Percentiles rank a stretch among this genome's conserved stretches.
Evolutionary conservation across 2,797 vertebrate genomes (phyloP).

Genomic region (Falco concolor): DNA sequence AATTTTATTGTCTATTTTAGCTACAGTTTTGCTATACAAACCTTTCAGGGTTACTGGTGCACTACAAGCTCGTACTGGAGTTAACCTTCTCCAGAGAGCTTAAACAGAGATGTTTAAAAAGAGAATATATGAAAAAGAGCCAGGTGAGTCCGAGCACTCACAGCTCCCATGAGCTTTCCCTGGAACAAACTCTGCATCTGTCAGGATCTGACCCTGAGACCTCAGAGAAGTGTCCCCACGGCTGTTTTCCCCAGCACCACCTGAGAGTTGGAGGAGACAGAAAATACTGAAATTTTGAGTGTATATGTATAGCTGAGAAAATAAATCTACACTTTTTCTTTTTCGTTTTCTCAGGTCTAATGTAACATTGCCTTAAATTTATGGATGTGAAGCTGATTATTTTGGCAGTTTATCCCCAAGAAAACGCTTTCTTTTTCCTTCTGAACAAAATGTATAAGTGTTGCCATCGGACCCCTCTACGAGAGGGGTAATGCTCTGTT

Average conservation of each 20-base stretch:
- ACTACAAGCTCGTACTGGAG: neutral
- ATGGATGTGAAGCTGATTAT: conserved; percentile 20
- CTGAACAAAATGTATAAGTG: neutral
- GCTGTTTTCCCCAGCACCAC: neutral
- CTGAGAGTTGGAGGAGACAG: neutral
- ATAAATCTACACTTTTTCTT: neutral
- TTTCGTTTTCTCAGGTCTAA: conserved; percentile 55
- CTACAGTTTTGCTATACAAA: conserved; percentile 8
- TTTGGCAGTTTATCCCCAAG: conserved; percentile 45
- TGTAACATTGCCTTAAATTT: conserved; percentile 74
- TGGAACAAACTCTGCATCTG: neutral
- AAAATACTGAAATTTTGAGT: neutral
- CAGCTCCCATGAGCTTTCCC: neutral
- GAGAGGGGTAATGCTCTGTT: conserved; percentile 32
- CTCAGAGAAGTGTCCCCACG: neutral
- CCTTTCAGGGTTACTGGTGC: conserved; percentile 2
- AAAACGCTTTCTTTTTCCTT: conserved; percentile 33
- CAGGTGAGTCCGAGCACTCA: neutral
- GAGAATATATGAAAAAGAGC: neutral
- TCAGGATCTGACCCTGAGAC: neutral
- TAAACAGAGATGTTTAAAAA: neutral
- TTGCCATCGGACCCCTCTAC: conserved; percentile 40
- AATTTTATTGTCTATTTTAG: conserved; percentile 39
- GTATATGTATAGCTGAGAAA: conserved; percentile 14
- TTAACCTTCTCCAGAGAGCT: neutral